These are phyloP conservation scores for Axis porcinus DNA, from an alignment of 2,113 vertebrate genomes.

Conservation along the genomic window DNA sequence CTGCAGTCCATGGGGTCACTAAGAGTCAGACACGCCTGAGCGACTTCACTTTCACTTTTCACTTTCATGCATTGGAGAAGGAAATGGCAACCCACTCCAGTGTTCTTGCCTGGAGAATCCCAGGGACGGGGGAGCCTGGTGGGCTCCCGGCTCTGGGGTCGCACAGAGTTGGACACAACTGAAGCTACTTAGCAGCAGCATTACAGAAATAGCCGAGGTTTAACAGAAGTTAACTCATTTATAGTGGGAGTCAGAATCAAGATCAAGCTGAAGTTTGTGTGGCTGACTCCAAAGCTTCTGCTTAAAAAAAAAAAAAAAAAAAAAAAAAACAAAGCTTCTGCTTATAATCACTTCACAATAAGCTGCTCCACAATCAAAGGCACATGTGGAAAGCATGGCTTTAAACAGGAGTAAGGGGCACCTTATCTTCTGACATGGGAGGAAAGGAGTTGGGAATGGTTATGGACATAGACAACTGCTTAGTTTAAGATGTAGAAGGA, in stretches of 20 bases:
- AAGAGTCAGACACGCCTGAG: not conserved
- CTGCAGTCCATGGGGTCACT: not conserved
- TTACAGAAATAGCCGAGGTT: not conserved
- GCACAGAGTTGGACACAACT: not conserved
- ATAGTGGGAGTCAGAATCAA: not conserved
- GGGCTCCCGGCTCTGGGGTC: not conserved
- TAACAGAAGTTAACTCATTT: not conserved
- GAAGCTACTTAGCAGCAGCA: not conserved
- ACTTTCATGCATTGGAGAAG: not conserved
- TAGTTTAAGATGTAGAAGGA: not conserved
- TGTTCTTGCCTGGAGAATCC: not conserved
- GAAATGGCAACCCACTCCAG: not conserved
- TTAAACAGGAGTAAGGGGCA: not conserved
- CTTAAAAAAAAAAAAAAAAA: too few relatives aligned
- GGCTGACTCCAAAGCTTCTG: not conserved
- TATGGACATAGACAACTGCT: not conserved
- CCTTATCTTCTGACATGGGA: not conserved
- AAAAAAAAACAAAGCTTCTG: not conserved
- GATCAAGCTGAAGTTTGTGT: not conserved
- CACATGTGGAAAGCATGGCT: not conserved
- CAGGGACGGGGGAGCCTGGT: not conserved
- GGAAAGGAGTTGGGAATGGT: not conserved
- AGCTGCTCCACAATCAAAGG: not conserved
- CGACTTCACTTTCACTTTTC: not conserved
- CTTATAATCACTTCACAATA: not conserved